phyloP scores from a whole-genome alignment of 2,888 invertebrate species.

The Bugulina stolonifera region DNA sequence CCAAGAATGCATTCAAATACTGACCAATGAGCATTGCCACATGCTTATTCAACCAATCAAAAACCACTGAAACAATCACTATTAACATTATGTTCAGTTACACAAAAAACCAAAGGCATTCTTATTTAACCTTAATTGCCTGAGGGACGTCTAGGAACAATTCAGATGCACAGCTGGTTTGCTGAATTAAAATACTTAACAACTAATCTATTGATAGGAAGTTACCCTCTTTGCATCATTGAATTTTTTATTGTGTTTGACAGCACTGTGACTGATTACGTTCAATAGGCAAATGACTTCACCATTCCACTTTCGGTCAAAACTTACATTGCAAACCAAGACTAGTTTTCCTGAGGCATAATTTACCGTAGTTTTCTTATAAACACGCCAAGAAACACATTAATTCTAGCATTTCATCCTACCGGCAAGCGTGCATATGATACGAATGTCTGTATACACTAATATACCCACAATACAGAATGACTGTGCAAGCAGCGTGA shows the following conservation, averaged over 20 bases:
- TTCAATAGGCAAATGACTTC: neutral
- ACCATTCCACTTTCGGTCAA: neutral
- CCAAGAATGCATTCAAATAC: neutral
- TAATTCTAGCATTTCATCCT: neutral
- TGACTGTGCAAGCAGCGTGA: neutral
- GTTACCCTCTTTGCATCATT: neutral
- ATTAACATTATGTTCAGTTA: constrained; percentile 19
- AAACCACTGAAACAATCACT: neutral
- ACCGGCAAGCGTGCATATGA: neutral
- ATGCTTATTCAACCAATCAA: constrained; percentile 24
- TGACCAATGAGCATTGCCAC: constrained; percentile 18
- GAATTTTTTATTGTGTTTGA: neutral
- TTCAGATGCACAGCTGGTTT: neutral
- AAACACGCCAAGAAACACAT: too few species aligned
- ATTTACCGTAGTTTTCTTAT: neutral
- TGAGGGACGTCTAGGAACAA: neutral
- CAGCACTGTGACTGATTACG: neutral
- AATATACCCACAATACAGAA: neutral
- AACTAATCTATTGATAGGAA: neutral
- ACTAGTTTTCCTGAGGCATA: neutral
- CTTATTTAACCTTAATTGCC: neutral
- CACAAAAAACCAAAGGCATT: neutral
- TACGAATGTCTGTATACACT: neutral
- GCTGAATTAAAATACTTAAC: neutral
- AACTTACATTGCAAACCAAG: neutral